Conservation (phyloP, 2,113 vertebrate species). For the Protobothrops flavoviridis region DNA sequence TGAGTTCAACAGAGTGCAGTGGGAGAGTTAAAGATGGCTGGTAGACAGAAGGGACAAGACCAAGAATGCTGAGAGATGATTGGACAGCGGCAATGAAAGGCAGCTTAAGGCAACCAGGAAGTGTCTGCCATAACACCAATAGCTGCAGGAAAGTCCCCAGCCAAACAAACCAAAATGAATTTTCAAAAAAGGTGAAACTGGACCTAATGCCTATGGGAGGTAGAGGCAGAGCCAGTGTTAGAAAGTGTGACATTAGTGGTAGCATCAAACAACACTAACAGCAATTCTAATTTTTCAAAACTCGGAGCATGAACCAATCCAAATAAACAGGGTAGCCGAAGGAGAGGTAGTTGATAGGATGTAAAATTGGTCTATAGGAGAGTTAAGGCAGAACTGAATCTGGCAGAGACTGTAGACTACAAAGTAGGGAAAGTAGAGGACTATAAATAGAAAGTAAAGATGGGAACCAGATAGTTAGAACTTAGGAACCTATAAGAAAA, state of each 20-base stretch:
- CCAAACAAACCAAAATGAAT: background rate
- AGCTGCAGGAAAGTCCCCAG: background rate
- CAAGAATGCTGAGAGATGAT: too few species aligned
- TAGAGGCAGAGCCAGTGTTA: background rate
- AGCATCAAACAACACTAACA: background rate
- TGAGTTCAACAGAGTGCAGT: too few species aligned
- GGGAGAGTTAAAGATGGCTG: too few species aligned
- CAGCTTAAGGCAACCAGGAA: background rate
- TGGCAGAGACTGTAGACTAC: background rate
- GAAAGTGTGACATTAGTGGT: background rate
- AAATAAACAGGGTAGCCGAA: background rate
- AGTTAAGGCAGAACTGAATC: background rate
- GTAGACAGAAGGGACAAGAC: too few species aligned
- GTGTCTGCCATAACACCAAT: background rate
- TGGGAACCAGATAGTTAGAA: background rate
- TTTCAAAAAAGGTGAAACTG: background rate
- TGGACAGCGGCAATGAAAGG: background rate
- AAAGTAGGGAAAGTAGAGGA: background rate
- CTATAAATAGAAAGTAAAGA: background rate
- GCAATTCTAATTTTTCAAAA: background rate
- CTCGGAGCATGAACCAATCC: background rate
- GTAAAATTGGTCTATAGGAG: background rate
- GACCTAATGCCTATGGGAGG: background rate
- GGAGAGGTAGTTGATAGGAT: background rate
- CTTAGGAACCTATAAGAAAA: background rate